These are phyloP conservation scores for Rhinoraja longicauda DNA, from an alignment of 2,797 vertebrate species.

Conservation along the genomic window DNA sequence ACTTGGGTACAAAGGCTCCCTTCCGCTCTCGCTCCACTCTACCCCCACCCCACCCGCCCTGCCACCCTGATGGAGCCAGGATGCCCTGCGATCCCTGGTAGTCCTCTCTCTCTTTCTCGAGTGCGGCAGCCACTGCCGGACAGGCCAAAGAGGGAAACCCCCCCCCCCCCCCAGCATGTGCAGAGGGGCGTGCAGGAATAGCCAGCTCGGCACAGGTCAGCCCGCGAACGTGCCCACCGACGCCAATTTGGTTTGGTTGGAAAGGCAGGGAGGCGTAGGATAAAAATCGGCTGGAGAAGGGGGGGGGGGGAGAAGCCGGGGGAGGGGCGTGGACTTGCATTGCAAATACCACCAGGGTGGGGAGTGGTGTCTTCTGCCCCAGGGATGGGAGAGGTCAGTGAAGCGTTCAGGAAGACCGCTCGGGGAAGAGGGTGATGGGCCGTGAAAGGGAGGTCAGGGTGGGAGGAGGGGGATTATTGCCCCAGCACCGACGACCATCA, in stretches of 20 bases:
- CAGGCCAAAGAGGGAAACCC: neutral
- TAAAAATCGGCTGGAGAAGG: neutral
- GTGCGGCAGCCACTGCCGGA: neutral
- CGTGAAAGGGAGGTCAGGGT: neutral
- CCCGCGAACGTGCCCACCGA: neutral
- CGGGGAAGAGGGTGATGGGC: too few relatives aligned
- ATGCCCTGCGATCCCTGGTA: neutral
- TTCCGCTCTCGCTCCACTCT: neutral
- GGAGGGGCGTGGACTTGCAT: neutral
- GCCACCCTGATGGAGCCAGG: neutral
- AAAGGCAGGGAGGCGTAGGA: neutral
- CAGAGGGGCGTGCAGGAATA: neutral
- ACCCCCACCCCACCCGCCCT: neutral
- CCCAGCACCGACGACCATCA: neutral
- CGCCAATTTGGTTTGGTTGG: neutral
- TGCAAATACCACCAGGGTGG: neutral
- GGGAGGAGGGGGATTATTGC: neutral
- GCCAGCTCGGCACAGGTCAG: neutral
- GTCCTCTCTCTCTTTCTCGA: neutral
- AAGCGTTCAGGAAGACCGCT: neutral
- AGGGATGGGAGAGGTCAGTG: neutral
- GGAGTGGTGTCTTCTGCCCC: neutral
- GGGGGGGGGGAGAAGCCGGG: neutral
- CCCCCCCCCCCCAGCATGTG: too few relatives aligned
- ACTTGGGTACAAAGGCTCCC: neutral